Base-by-base conservation (phyloP, 1,140 invertebrate genomes). In the Drosophila watanabei region DNA sequence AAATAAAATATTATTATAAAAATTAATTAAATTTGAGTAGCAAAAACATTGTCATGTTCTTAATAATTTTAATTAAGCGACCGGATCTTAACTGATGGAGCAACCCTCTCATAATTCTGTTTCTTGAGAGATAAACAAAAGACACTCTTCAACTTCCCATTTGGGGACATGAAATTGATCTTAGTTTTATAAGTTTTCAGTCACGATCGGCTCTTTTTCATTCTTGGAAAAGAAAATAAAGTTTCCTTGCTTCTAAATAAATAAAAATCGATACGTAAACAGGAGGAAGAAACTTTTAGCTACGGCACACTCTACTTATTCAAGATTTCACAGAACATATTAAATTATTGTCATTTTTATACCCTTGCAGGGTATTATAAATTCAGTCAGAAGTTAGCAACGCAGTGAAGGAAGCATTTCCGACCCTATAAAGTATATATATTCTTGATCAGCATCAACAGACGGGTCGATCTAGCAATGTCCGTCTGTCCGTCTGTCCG, bases 1-100 rank as follows among this genome's bases (percentile, higher is more conserved):
- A 61, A 33, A 35, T 41, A 20, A 28, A 56, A 48, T 18, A 73
- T 28, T 35, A 45, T 14, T n/a, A n/a, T n/a, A n/a, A n/a, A n/a
- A n/a, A n/a, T n/a, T 20, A 35, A 18, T 32, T 14, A 18, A 51
- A 43, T 39, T 13, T 35, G 6, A 48, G 16, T 8, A n/a, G 18
- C 5, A 20, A n/a, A 6, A 1, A 10, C 4, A 0, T 0, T 10
- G n/a, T 49, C 16, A 16, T 52, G 16, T 37, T 30, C 4, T 30
- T 20, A 7, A 61, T 11, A 46, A 6, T 49, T 16, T 48, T 32
- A 35, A 14, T 24, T 45, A 1, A 8, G 20, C 14, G 24, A 24
- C 7, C 20, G 20, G 7, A 14, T 3, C 0, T 0, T 14, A 35
- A 16, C 14, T 14, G 13, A 16, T 56, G 5, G 2, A 56, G 32